Percentiles rank a stretch among this genome's conserved stretches.
phyloP scores from a whole-genome alignment of 2,888 invertebrate genomes.

The Mythimna loreyi region DNA sequence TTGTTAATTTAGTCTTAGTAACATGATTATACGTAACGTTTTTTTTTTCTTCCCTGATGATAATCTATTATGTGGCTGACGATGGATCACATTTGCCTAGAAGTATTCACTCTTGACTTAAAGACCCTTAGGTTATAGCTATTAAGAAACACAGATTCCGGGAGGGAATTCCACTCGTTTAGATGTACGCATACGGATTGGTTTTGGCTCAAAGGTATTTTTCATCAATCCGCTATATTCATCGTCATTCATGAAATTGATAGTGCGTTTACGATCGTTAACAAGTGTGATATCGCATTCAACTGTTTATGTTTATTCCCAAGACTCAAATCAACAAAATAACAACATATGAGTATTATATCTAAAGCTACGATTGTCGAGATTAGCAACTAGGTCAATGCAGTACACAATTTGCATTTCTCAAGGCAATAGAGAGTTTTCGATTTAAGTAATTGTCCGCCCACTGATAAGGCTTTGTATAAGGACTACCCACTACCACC shows the following conservation, averaged over 20 bases:
- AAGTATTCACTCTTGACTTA: too few species aligned
- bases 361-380: slow-evolving; percentile 27
- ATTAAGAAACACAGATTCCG: too few species aligned
- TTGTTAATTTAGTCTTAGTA: too few species aligned
- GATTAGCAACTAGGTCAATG: slow-evolving; percentile 68
- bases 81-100: too few species aligned
- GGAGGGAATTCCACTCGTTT: too few species aligned
- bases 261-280: not conserved
- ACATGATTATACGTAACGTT: too few species aligned
- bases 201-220: too few species aligned
- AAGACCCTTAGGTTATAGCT: too few species aligned
- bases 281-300: not conserved
- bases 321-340: slow-evolving; percentile 12
- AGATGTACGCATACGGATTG: too few species aligned
- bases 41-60: too few species aligned
- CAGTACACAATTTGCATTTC: slow-evolving; percentile 61
- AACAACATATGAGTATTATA: slow-evolving; percentile 25
- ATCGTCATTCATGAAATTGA: not conserved
- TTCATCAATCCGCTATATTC: not conserved
- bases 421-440: slow-evolving; percentile 63
- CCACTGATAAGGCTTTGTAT: slow-evolving; percentile 50
- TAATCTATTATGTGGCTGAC: too few species aligned
- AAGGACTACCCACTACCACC: slow-evolving; percentile 53
- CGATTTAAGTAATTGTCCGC: slow-evolving; percentile 47
- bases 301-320: slow-evolving; percentile 17